Percentiles rank a stretch among this genome's conserved stretches.
Evolutionary conservation across 2,888 invertebrate species (phyloP).

Genomic region (Anthrax anthrax): DNA sequence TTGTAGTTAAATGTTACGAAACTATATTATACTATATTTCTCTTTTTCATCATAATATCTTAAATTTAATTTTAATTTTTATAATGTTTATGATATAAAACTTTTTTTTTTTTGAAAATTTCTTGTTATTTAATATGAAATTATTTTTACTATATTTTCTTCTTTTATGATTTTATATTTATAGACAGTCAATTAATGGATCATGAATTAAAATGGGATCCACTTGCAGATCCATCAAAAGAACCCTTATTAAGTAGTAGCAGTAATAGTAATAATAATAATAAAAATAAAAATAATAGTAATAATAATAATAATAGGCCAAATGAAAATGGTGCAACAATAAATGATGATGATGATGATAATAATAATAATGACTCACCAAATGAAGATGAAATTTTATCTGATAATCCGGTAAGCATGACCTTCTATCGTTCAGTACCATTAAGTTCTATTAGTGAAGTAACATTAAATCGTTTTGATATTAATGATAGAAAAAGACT

Average conservation of each 20-base stretch:
- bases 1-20: too few species aligned
- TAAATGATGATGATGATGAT: conserved; percentile 17
- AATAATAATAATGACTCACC: conserved; percentile 22
- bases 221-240: conserved; percentile 36
- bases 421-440: conserved; percentile 33
- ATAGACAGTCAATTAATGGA: conserved; percentile 37
- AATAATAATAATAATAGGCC: conserved; percentile 15
- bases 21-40: too few species aligned
- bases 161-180: neutral
- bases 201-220: conserved; percentile 43
- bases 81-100: too few species aligned
- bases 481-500: neutral
- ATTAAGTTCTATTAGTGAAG: conserved; percentile 40
- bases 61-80: too few species aligned
- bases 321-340: conserved; percentile 18
- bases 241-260: conserved; percentile 23
- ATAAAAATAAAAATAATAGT: neutral
- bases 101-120: neutral
- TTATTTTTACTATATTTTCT: neutral
- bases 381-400: conserved; percentile 13
- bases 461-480: conserved; percentile 24
- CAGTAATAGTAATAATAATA: conserved; percentile 1
- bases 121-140: neutral
- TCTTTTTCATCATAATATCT: too few species aligned
- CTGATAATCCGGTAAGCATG: conserved; percentile 35